Base-by-base conservation (phyloP, 2,888 invertebrate genomes). In the Meta bourneti region DNA sequence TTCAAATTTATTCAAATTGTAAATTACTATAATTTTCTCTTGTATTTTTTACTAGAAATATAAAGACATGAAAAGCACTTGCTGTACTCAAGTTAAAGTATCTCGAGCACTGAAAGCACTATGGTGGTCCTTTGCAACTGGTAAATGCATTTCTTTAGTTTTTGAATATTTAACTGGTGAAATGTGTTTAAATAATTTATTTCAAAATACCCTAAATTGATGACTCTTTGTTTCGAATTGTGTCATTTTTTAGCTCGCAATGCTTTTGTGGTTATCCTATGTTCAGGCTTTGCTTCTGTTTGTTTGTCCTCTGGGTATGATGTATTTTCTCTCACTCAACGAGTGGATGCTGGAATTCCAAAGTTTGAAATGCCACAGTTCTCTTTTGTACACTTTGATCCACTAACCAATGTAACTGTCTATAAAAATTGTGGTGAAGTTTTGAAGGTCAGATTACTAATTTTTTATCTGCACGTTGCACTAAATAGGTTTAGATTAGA, bases 251-350 rank as follows among this genome's bases (percentile, higher is more conserved):
- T 77, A 93, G 93, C 84, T n/a, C 85, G 97, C 92, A 97, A 97
- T 95, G 97, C 97, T 93, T 95, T 97, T 71, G 96, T 97, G 49
- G 97, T 97, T 91, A 96, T 97, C 52, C 95, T 96, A 19, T 97
- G 97, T 94, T 96, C 96, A 0, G 95, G 96, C 8, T 95, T 97
- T 87, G 97, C 97, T 0, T 96, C 96, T 93, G 94, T 95, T 80
- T 95, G 96, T 52, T 88, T 81, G 13, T 83, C 84, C 70, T 83
- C 90, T 75, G 92, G 93, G 7, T 81, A 88, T n/a, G 72, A 93
- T 81, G 80, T 91, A 20, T 94, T 94, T 81, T 91, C 93, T 34
- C 87, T 94, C 13, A 94, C 94, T n/a, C 93, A 94, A 48, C 87
- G 93, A 61, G 93, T 94, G n/a, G 87, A 93, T 74, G 89, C 93